Base-by-base conservation (phyloP, 53 echinoderm and acorn worm genomes). In the Holothuria scabra region DNA sequence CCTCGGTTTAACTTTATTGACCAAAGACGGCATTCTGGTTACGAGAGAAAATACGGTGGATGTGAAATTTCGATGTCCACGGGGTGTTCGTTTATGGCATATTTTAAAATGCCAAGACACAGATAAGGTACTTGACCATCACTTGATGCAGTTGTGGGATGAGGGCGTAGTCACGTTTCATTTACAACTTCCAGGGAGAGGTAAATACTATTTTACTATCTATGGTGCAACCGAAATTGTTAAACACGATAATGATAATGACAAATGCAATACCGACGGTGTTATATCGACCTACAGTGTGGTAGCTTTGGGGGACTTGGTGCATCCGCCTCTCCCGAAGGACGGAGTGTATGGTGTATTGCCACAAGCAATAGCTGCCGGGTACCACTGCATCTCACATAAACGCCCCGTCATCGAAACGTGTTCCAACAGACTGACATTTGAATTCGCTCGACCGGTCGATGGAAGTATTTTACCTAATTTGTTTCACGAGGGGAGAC, bases 41-140 rank as follows among this genome's bases (percentile, higher is more conserved):
- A 59, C 48, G 20, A 20, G 16, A 19, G 58, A 78, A 33, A 78
- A 78, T 58, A 30, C 78, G 11, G 32, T 23, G 23, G 24, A 57
- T 19, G 33, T 78, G 4, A 46, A 58, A 30, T 19, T 78, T 6
- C 56, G 58, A 57, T 78, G 78, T 24, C 78, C 78, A 20, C 78
- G 78, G n/a, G 78, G 78, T 56, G 31, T 78, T 58, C 56, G 78
- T 33, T 21, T 78, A 8, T 78, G 78, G 78, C 78, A 78, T 78
- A 55, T 33, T 6, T 56, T 78, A 26, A 46, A 52, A 14, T 25
- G 23, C 4, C 41, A 72, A 38, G 32, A 21, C 21, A 52, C 52
- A 18, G 78, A 78, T 20, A 56, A 56, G 22, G 76, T 56, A 24
- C 3, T 78, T 31, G 57, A 78, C 78, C 21, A 78, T 12, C 33